phyloP scores from a whole-genome alignment of 2,113 vertebrate genomes.

The Sus scrofa region T2T-Sscrofa CM000823.6:22135501-22136000 shows the following conservation, averaged over 20 bases:
- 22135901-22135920: no score
- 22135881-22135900: no score
- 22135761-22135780: neutral
- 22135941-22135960: no score
- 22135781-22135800: neutral
- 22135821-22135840: neutral
- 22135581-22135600: neutral
- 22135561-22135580: slow-evolving; percentile 39
- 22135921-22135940: no score
- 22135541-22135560: slow-evolving; percentile 37
- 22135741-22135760: neutral
- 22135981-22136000: no score
- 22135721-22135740: neutral
- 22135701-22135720: neutral
- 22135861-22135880: neutral
- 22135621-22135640: neutral
- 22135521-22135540: slow-evolving; percentile 61
- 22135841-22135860: neutral
- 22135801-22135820: neutral
- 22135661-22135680: neutral
- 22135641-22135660: neutral
- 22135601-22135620: accelerated
- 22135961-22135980: no score
- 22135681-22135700: neutral
- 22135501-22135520: slow-evolving; percentile 67